phyloP scores from a whole-genome alignment of 2,888 invertebrate genomes.

The Acrobasis repandana region DNA sequence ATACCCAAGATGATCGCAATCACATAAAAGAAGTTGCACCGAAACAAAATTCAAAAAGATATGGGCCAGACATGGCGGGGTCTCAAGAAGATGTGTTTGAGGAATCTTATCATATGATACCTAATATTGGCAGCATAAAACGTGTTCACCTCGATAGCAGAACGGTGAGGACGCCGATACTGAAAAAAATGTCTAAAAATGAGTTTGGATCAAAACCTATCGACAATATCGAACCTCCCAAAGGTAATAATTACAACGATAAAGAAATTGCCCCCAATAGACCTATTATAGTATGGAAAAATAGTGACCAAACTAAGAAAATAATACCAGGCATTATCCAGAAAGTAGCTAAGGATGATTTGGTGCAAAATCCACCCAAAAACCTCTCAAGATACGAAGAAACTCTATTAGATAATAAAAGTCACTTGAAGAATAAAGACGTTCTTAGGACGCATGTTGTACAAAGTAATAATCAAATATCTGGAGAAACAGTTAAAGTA shows the following conservation, averaged over 20 bases:
- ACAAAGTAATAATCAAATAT: not conserved
- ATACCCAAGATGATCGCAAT: not conserved
- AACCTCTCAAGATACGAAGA: slow-evolving; percentile 4
- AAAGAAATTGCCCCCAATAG: not conserved
- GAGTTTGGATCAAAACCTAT: not conserved
- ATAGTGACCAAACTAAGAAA: slow-evolving; percentile 20
- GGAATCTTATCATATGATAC: slow-evolving; percentile 7
- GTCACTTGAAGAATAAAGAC: not conserved
- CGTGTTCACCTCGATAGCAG: slow-evolving; percentile 40
- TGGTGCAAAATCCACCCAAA: not conserved
- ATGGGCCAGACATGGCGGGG: not conserved
- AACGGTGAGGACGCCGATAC: slow-evolving; percentile 45
- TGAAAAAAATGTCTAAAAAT: slow-evolving; percentile 21
- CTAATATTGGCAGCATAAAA: slow-evolving; percentile 16
- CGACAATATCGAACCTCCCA: not conserved
- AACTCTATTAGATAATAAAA: not conserved
- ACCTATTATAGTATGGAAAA: slow-evolving; percentile 12
- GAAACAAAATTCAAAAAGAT: not conserved
- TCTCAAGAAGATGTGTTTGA: slow-evolving; percentile 8
- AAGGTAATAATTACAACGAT: slow-evolving; percentile 1
- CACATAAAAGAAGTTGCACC: not conserved
- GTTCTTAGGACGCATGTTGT: not conserved
- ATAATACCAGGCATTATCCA: slow-evolving; percentile 1
- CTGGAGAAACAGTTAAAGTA: not conserved
- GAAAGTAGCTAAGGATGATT: slow-evolving; percentile 11